Percentiles rank a stretch among this genome's conserved stretches.
Evolutionary conservation across 2,888 invertebrate genomes (phyloP).

Genomic region (Clunio marinus): DNA sequence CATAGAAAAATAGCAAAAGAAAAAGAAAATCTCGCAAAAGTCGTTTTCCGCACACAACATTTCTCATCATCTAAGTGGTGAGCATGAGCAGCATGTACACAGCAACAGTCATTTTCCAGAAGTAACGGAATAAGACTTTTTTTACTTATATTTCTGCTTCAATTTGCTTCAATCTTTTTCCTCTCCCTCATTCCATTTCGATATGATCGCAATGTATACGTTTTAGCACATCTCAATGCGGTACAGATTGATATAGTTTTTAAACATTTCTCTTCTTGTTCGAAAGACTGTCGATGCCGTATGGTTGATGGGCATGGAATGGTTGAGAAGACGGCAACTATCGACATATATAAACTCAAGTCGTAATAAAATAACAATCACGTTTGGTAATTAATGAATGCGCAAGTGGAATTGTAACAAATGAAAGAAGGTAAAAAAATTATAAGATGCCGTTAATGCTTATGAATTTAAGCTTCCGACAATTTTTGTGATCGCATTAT

Average conservation of each 20-base stretch:
- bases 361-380: too few species aligned
- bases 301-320: slow-evolving; percentile 7
- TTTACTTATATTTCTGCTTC: not conserved
- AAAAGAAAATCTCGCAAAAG: not conserved
- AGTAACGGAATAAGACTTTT: not conserved
- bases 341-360: not conserved
- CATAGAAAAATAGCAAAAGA: not conserved
- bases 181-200: slow-evolving; percentile 8
- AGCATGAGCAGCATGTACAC: too few species aligned
- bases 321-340: not conserved
- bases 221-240: not conserved
- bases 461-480: slow-evolving; percentile 12
- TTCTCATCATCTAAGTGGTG: not conserved
- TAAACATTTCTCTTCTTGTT: not conserved
- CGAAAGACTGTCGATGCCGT: not conserved
- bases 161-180: slow-evolving; percentile 9
- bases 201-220: slow-evolving; percentile 3
- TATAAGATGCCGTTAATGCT: slow-evolving; percentile 33
- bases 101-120: slow-evolving; percentile 16
- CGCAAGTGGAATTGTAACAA: slow-evolving; percentile 12
- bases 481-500: slow-evolving; percentile 5
- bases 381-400: slow-evolving; percentile 2
- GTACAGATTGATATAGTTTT: slow-evolving; percentile 5
- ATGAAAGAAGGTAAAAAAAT: too few species aligned
- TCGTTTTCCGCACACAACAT: not conserved